These are phyloP conservation scores for Lycia hirtaria DNA, from an alignment of 2,888 invertebrate genomes.

Conservation along the genomic window DNA sequence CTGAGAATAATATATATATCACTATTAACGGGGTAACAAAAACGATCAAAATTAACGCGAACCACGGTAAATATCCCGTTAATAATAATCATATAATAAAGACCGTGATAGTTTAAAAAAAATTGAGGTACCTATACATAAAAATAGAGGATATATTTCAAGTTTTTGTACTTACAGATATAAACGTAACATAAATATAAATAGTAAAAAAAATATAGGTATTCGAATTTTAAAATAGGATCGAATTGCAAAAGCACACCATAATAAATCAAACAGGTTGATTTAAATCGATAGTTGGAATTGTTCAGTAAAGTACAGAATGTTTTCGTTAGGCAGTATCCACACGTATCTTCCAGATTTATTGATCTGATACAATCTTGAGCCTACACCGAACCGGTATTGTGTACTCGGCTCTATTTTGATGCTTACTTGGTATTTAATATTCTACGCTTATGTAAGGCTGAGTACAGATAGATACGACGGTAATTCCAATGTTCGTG, in stretches of 20 bases:
- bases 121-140: no score
- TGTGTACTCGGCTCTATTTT: conserved; percentile 60
- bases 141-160: no score
- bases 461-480: conserved; percentile 1
- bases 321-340: conserved; percentile 56
- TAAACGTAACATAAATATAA: no score
- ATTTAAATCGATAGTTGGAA: conserved; percentile 52
- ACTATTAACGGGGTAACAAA: no score
- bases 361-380: conserved; percentile 79
- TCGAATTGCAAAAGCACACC: conserved; percentile 1
- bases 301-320: conserved; percentile 45
- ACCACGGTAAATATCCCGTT: no score
- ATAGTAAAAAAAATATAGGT: background rate
- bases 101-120: no score
- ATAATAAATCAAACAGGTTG: conserved; percentile 21
- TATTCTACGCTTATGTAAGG: conserved; percentile 18
- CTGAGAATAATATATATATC: no score
- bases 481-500: conserved; percentile 1
- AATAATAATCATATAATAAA: no score
- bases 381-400: conserved; percentile 62
- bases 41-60: no score
- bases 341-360: conserved; percentile 76
- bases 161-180: no score
- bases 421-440: conserved; percentile 43
- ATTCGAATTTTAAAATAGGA: conserved; percentile 21